These are phyloP conservation scores for Picathartes gymnocephalus DNA, from an alignment of 2,113 vertebrate genomes.

Conservation along the genomic window DNA sequence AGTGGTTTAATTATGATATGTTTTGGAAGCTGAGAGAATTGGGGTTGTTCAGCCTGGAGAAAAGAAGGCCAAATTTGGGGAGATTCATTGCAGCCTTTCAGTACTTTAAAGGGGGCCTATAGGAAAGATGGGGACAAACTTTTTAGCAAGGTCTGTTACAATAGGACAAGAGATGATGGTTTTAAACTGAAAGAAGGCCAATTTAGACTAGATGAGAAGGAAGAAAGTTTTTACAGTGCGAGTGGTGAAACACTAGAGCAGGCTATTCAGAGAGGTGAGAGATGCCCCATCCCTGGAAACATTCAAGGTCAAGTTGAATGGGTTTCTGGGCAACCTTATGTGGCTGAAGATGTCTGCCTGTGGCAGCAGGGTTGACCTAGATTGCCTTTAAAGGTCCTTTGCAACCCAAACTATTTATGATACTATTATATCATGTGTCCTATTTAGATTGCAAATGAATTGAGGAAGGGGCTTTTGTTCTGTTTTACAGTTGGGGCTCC, in stretches of 20 bases:
- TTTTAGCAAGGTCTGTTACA: neutral
- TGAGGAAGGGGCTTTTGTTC: neutral
- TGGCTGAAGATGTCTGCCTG: neutral
- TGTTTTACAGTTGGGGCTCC: neutral
- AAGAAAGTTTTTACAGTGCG: neutral
- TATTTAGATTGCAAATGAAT: neutral
- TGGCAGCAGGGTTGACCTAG: neutral
- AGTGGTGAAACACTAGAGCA: neutral
- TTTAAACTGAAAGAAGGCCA: neutral
- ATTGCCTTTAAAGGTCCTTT: neutral
- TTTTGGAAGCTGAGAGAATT: neutral
- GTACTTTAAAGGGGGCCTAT: neutral
- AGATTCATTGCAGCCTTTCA: neutral
- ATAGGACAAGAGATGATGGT: neutral
- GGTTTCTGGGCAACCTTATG: neutral
- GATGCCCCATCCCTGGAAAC: neutral
- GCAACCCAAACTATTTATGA: neutral
- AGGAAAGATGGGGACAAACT: neutral
- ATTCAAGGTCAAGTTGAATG: neutral
- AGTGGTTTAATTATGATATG: neutral
- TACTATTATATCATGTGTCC: neutral
- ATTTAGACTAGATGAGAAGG: neutral
- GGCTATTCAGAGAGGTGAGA: neutral
- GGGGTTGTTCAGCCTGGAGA: neutral
- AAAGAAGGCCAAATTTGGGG: neutral